Evolutionary conservation across 1,140 invertebrate species (phyloP).

Genomic region (Aradophagus sp.): DNA sequence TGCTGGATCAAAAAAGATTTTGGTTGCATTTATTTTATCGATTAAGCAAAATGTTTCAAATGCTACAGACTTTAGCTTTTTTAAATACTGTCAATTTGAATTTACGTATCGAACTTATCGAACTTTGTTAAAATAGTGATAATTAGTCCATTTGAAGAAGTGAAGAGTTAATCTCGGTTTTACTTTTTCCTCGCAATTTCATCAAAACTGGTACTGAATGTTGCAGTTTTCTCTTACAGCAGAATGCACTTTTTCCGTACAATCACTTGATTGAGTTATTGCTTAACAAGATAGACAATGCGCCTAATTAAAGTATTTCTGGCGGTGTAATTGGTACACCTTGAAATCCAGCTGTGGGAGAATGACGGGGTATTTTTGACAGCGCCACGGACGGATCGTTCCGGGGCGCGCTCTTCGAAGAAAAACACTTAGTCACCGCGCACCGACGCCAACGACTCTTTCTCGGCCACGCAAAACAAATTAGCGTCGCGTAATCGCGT

Average conservation of each 20-base stretch:
- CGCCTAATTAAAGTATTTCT: slow-evolving; percentile 33
- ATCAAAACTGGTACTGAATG: neutral
- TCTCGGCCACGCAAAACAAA: slow-evolving; percentile 21
- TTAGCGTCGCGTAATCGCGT: slow-evolving; percentile 40
- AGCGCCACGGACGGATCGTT: slow-evolving; percentile 12
- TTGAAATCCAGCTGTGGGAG: slow-evolving; percentile 18
- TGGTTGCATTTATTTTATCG: no score
- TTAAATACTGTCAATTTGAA: no score
- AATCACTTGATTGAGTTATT: slow-evolving; percentile 24
- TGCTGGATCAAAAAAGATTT: no score
- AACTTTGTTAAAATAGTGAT: no score
- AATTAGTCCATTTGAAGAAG: no score
- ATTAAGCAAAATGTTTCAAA: no score
- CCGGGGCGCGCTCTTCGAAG: slow-evolving; percentile 10
- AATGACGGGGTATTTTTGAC: slow-evolving; percentile 39
- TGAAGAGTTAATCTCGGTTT: no score
- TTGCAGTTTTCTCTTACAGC: no score
- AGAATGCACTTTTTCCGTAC: slow-evolving; percentile 7
- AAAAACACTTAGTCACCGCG: slow-evolving; percentile 47
- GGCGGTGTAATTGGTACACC: slow-evolving; percentile 28
- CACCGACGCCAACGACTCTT: slow-evolving; percentile 27
- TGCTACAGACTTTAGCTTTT: no score
- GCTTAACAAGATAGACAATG: slow-evolving; percentile 30
- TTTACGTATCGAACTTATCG: no score
- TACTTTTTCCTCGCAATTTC: no score